Base-by-base conservation (phyloP, 1,140 invertebrate genomes). In the Melanaphis sacchari region DNA sequence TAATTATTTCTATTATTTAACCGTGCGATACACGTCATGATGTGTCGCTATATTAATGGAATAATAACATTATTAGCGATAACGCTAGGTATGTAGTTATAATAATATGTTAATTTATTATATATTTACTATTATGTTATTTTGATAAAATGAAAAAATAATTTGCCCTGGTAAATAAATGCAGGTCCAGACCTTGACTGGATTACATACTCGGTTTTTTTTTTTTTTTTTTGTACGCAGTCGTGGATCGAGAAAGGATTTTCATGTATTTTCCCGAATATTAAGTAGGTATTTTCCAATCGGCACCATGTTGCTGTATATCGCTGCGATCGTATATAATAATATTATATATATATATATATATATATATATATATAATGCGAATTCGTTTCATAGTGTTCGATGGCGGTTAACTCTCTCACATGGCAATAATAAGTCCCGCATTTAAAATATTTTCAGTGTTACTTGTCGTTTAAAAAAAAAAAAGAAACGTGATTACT, bases 181-280 rank as follows among this genome's bases (percentile, higher is more conserved):
- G 41, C 26, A 49, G n/a, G 21, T 46, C 66, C 90, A 8, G 66
- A 81, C 90, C 90, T 81, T 91, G 90, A 91, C 90, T 66, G 40
- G 38, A 76, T 91, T 91, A 59, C 52, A 36, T 54, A 41, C 38
- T 38, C 40, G 41, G n/a, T n/a, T n/a, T n/a, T n/a, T n/a, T n/a
- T n/a, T 43, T 18, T 88, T 87, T 22, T 88, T 41, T 7, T 49
- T 38, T 76, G 18, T 15, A 66, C 21, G 7, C 26, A 8, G 90
- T 46, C 18, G 81, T 66, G 66, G 66, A 31, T 76, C 66, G 66
- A 91, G 90, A 91, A 92, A 46, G 90, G 90, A 82, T 92, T 92
- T 82, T 40, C 59, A 36, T 82, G 90, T 92, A 49, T 82, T 92
- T 92, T 38, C 18, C 76, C 3, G 31, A 66, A 40, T 36, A 46